Percentiles rank a stretch among this genome's conserved stretches.
Evolutionary conservation across 2,113 vertebrate genomes (phyloP).

Genomic region (Himantopus leucocephalus): DNA sequence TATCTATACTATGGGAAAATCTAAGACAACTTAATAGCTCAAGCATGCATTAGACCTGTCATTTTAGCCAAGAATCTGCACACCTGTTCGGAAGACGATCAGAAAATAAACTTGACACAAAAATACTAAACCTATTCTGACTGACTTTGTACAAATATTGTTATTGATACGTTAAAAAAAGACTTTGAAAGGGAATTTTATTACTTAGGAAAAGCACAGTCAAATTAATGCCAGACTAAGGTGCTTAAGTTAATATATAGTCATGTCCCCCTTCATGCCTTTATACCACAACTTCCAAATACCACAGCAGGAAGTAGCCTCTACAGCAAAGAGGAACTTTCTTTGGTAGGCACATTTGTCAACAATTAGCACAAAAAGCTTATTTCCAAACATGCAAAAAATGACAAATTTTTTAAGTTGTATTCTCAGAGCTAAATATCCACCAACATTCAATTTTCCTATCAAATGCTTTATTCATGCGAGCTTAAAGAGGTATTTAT

Average conservation of each 20-base stretch:
- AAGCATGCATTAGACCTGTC: background rate
- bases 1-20: background rate
- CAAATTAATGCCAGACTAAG: background rate
- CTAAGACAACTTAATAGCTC: background rate
- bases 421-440: background rate
- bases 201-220: background rate
- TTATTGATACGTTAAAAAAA: background rate
- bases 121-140: background rate
- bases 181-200: background rate
- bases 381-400: background rate
- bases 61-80: background rate
- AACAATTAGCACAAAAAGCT: background rate
- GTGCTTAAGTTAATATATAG: background rate
- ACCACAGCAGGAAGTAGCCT: background rate
- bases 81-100: background rate
- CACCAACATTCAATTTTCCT: background rate
- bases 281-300: background rate
- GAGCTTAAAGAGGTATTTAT: background rate
- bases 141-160: background rate
- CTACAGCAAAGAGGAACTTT: background rate
- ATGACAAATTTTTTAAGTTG: background rate
- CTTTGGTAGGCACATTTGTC: background rate
- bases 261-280: background rate
- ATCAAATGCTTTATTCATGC: background rate
- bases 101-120: background rate